Base-by-base conservation (phyloP, 2,888 invertebrate genomes). In the Lepetodrilus schrolli region DNA sequence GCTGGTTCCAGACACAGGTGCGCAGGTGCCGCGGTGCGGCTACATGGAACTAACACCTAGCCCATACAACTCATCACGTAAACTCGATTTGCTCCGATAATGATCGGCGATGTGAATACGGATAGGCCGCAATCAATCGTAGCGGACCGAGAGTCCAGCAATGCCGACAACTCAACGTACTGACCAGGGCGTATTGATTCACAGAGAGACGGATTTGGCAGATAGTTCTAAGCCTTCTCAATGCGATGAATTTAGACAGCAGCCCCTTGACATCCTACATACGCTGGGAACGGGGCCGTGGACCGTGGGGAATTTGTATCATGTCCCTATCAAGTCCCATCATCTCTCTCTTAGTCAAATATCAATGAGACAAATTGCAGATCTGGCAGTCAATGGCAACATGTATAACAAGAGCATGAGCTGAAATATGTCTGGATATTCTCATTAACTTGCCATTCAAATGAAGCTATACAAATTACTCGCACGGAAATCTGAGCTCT, bases 321-420 rank as follows among this genome's bases (percentile, higher is more conserved):
- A 58, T 58, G 58, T n/a, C 30, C 4, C 58, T 58, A 58, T 58
- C 58, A 30, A 30, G 58, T n/a, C 58, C 30, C 58, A 26, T 30
- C 58, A 58, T 58, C 58, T 58, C 26, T 58, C 34, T 8, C 58
- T n/a, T 58, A 30, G 58, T 58, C 58, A 58, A 58, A 58, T 58
- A 58, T 58, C 58, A 58, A 58, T 58, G 58, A 34, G 34, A 58
- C 58, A 58, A 58, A 58, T 58, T 58, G 30, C 30, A 17, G 58
- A 30, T 26, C 34, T 58, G 58, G 34, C 26, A 58, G 58, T 58
- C 58, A 58, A 58, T 58, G 26, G 34, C 58, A 58, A 30, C 26
- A 8, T 26, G n/a, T n/a, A n/a, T n/a, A n/a, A n/a, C n/a, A n/a
- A n/a, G n/a, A n/a, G n/a, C n/a, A n/a, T n/a, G n/a, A n/a, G n/a